phyloP scores from a whole-genome alignment of 2,888 invertebrate genomes.

The Eupeodes latifasciatus region DNA sequence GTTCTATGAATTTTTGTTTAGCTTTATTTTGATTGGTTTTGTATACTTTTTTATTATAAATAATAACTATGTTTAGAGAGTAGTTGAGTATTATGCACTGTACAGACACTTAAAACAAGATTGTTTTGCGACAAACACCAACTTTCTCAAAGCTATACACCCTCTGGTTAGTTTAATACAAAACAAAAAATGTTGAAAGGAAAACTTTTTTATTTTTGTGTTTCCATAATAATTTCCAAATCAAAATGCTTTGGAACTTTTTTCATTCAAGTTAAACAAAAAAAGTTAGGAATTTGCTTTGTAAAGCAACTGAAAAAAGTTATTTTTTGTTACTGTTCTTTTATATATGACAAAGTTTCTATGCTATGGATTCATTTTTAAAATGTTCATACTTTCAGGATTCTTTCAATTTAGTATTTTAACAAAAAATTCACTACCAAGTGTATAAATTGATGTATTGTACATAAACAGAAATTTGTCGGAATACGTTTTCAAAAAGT shows the following conservation, averaged over 20 bases:
- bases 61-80: neutral
- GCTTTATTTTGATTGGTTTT: neutral
- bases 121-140: neutral
- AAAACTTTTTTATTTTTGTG: neutral
- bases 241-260: slow-evolving; percentile 2
- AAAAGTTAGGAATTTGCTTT: too few species aligned
- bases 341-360: too few species aligned
- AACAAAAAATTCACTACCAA: too few species aligned
- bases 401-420: too few species aligned
- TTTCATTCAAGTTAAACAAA: neutral
- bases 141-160: neutral
- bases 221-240: neutral
- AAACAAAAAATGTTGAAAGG: neutral
- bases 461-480: too few species aligned
- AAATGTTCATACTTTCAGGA: too few species aligned
- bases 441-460: too few species aligned
- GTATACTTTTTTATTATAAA: neutral
- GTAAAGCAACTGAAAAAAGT: too few species aligned
- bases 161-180: neutral
- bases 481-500: too few species aligned
- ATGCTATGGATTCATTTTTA: too few species aligned
- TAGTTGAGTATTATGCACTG: too few species aligned
- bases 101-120: neutral
- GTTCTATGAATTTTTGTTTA: neutral
- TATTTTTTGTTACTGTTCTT: too few species aligned